Base-by-base conservation (phyloP, 2,797 vertebrate genomes). In the Anniella stebbinsi region DNA sequence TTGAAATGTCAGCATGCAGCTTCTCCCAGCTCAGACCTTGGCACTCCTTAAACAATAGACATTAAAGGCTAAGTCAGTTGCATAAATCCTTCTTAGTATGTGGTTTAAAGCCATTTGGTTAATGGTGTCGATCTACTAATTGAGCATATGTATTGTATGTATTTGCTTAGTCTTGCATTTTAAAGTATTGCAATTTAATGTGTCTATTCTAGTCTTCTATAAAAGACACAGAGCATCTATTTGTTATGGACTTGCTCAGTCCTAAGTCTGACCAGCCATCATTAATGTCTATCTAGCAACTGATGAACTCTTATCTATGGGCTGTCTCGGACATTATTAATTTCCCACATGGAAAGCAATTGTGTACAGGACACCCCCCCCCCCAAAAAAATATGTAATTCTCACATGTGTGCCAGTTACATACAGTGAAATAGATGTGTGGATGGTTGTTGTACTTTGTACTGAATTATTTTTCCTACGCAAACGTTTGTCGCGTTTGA, bases 71-170 rank as follows among this genome's bases (percentile, higher is more conserved):
- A 73, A 60, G 36, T 73, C 69, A 73, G 45, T 28, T 60, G 80
- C 57, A 57, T 88, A 81, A 80, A 88, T 66, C 69, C 6, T 82
- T 88, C 69, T 82, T 88, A 88, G 54, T 4, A 5, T 82, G 54
- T 73, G 66, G 77, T 81, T 88, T 80, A 80, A 81, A 88, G 11
- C n/a, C 48, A 70, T 69, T 51, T 87, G 28, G 67, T 54, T 72
- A 73, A 69, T 28, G 81, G 25, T 63, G 23, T 67, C 21, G 30
- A 54, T 82, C n/a, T 60, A 60, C n/a, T 72, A 48, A 75, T 54
- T 75, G 38, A 72, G 38, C 18, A n/a, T 17, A 25, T 73, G 60
- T 18, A 12, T 51, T 80, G 51, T 70, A 81, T 80, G 63, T 21
- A 2, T 54, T 45, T 57, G 70, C 25, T 28, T 36, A 86, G 23